Conservation (phyloP, 92 coral and sea anemone genomes). For the Zoanthus sansibaricus region DNA sequence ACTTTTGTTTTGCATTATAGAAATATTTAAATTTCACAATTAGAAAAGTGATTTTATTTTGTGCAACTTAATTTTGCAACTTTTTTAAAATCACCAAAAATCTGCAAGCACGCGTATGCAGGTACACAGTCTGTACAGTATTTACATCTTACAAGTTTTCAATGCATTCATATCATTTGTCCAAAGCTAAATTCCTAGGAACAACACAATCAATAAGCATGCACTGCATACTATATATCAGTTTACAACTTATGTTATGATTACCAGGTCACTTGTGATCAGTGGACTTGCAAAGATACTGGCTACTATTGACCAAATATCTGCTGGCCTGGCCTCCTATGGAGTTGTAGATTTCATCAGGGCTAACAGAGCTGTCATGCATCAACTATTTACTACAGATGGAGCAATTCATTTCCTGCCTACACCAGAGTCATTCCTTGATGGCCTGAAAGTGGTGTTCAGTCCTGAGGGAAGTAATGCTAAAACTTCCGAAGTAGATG, state of each 20-base stretch:
- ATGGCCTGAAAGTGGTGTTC: conserved; percentile 59
- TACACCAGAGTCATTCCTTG: conserved; percentile 62
- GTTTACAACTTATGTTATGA: too few relatives aligned
- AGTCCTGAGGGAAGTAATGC: conserved; percentile 76
- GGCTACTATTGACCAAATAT: too few relatives aligned
- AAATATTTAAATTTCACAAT: conserved; percentile 16
- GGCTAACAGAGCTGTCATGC: too few relatives aligned
- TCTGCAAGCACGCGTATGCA: conserved; percentile 10
- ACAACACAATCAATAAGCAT: conserved; percentile 15
- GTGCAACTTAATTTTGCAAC: conserved; percentile 21
- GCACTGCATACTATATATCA: neutral
- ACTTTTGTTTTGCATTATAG: conserved; percentile 17
- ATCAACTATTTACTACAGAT: conserved; percentile 61
- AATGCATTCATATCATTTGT: conserved; percentile 16
- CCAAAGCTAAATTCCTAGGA: conserved; percentile 21
- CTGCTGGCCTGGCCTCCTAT: too few relatives aligned
- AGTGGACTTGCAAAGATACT: too few relatives aligned
- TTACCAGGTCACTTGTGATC: too few relatives aligned
- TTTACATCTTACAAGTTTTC: conserved; percentile 21
- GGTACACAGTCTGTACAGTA: conserved; percentile 8
- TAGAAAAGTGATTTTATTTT: conserved; percentile 21
- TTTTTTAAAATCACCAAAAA: conserved; percentile 15
- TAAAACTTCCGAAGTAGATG: conserved; percentile 38
- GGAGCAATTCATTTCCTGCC: conserved; percentile 69
- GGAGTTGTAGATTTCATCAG: too few relatives aligned